Evolutionary conservation across 2,888 invertebrate species (phyloP), one percentile per base, ranked within the genome.

Genomic region (Cheilosia variabilis): DNA sequence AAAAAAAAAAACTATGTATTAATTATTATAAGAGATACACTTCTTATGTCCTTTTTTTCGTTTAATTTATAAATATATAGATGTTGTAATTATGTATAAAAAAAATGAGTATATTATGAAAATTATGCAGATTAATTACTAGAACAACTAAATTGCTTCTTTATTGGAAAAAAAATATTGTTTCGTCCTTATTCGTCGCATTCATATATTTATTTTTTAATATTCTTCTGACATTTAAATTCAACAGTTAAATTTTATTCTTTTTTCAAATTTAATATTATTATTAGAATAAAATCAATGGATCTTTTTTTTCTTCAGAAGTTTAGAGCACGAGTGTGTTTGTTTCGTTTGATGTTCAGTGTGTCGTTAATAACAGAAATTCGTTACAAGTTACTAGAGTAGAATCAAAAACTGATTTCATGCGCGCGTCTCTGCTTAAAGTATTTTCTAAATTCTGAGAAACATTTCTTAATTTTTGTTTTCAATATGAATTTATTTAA

Each of bases 21-120:
- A 43, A 41, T 71, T 62, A 81, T 69, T 76, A 69, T 43, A 63
- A 75, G 62, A 75, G 62, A 75, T 71, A 76, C 57, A 65, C 34
- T 71, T 78, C 57, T 72, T 37, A 13, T 37, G 13, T 37, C 13
- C 2, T 37, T 37, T 76, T 72, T 58, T 72, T 55, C 27, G 34
- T 77, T 77, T 57, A 55, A 62, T 66, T 72, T 50, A 43, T 62
- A 68, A 62, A 73, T 78, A 78, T 78, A 72, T 60, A 55, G 43
- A 72, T 72, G 77, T 72, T 45, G 72, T 82, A 76, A 31, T 55
- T 62, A 65, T 41, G 57, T 55, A 72, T 77, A 77, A 45, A 77
- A 53, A 58, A 72, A 68, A 53, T 55, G 22, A 34, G 66, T 60
- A 72, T 66, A 66, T 55, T 60, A 68, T 31, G 22, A 76, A 68